A percentile compares a stretch with the other conserved stretches of the same genome.
Evolutionary conservation across 2,888 invertebrate species (phyloP).

Genomic region (Tanaodytes sp.): DNA sequence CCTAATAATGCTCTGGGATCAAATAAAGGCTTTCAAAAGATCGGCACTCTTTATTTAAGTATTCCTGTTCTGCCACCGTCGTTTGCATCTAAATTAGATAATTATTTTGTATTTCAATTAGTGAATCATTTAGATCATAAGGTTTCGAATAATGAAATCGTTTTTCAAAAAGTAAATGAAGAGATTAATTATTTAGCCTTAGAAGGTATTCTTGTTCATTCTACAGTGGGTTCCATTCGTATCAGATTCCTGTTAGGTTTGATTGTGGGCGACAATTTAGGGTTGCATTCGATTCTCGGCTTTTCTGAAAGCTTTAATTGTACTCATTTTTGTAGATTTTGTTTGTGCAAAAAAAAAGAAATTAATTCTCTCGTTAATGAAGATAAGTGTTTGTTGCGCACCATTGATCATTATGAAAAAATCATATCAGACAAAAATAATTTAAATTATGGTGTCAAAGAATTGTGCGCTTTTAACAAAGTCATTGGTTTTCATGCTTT

Average conservation of each 20-base stretch:
- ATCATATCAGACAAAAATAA: no score
- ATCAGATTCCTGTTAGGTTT: conserved; percentile 47
- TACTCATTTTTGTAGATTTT: conserved; percentile 49
- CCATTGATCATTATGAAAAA: conserved; percentile 32
- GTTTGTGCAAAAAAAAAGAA: conserved; percentile 29
- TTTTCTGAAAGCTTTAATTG: conserved; percentile 36
- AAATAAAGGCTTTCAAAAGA: conserved; percentile 45
- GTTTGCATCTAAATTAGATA: conserved; percentile 48
- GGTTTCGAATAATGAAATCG: conserved; percentile 18
- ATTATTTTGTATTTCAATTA: conserved; percentile 46
- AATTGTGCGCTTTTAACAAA: conserved; percentile 38
- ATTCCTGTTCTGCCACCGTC: conserved; percentile 45
- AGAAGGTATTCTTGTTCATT: conserved; percentile 30
- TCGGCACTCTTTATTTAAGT: conserved; percentile 46
- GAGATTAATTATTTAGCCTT: no score
- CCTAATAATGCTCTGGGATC: conserved; percentile 50
- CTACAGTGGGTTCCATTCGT: not conserved
- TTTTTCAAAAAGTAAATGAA: conserved; percentile 46
- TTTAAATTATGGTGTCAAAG: no score
- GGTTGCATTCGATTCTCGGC: conserved; percentile 14
- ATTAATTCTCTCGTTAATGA: conserved; percentile 34
- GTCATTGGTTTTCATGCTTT: no score
- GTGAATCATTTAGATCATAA: conserved; percentile 45
- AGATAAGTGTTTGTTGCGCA: conserved; percentile 35
- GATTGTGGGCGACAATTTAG: conserved; percentile 54